These are phyloP conservation scores for Calidris pygmaea DNA, from an alignment of 2,113 vertebrate species.

Conservation along the genomic window DNA sequence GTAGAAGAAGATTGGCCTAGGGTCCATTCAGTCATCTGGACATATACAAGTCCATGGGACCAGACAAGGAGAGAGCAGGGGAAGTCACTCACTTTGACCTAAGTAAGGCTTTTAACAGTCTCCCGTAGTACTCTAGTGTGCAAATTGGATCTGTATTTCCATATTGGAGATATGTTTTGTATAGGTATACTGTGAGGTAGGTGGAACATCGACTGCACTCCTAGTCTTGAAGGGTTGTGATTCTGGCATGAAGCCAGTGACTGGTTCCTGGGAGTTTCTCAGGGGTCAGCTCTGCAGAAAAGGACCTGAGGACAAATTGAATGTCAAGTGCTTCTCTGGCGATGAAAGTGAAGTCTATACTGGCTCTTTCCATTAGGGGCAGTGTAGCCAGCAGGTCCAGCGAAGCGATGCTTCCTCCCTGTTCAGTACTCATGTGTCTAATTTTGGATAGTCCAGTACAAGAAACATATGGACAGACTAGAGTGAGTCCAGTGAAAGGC, in stretches of 20 bases:
- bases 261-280: background rate
- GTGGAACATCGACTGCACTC: background rate
- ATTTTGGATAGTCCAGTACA: background rate
- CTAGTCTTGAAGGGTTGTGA: background rate
- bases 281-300: background rate
- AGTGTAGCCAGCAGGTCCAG: background rate
- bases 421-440: background rate
- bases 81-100: background rate
- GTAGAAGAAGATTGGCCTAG: background rate
- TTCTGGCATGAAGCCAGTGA: background rate
- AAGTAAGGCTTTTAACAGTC: background rate
- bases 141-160: background rate
- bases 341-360: background rate
- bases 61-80: background rate
- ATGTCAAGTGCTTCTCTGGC: background rate
- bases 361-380: background rate
- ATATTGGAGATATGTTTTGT: background rate
- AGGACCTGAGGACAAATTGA: background rate
- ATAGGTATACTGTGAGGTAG: background rate
- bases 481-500: background rate
- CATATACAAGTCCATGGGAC: background rate
- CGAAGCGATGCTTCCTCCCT: background rate
- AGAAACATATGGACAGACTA: background rate
- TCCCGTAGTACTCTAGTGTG: background rate
- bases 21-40: background rate